phyloP scores from a whole-genome alignment of 1,140 invertebrate species.

The Calephelis nemesis region DNA sequence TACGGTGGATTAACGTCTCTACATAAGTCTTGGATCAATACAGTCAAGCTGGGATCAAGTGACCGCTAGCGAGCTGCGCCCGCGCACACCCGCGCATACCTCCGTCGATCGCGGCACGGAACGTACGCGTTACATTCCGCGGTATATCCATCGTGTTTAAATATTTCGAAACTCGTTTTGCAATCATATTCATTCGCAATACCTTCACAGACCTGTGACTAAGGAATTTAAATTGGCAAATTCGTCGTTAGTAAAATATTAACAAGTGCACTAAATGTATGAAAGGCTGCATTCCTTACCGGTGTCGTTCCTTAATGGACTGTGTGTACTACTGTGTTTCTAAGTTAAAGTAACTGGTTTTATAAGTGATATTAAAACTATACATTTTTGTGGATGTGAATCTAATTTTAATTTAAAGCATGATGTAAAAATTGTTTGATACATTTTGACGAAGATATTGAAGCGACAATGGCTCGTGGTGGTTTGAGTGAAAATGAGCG shows the following conservation, averaged over 20 bases:
- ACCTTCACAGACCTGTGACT: conserved; percentile 38
- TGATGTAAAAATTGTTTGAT: conserved; percentile 54
- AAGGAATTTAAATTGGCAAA: conserved; percentile 38
- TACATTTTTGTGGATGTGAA: conserved; percentile 12
- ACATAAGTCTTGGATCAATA: conserved; percentile 42
- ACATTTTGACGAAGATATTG: conserved; percentile 23
- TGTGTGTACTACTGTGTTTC: conserved; percentile 68
- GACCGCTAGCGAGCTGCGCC: conserved; percentile 32
- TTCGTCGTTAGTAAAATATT: conserved; percentile 42
- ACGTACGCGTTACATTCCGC: conserved; percentile 34
- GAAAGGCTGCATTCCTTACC: conserved; percentile 74
- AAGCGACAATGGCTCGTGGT: conserved; percentile 65
- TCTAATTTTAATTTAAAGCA: conserved; percentile 31
- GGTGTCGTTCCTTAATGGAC: conserved; percentile 73
- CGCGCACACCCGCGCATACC: conserved; percentile 46
- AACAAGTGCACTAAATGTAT: conserved; percentile 60
- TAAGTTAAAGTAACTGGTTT: conserved; percentile 56
- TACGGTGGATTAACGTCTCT: conserved; percentile 36
- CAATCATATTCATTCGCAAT: conserved; percentile 37
- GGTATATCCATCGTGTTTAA: conserved; percentile 28
- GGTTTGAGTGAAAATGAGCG: conserved; percentile 68
- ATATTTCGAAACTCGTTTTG: conserved; percentile 41
- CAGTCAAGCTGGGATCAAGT: conserved; percentile 53
- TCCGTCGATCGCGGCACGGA: conserved; percentile 35
- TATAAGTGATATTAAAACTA: conserved; percentile 40